Base-by-base conservation (phyloP, 2,113 vertebrate genomes). In the Silurus meridionalis region DNA sequence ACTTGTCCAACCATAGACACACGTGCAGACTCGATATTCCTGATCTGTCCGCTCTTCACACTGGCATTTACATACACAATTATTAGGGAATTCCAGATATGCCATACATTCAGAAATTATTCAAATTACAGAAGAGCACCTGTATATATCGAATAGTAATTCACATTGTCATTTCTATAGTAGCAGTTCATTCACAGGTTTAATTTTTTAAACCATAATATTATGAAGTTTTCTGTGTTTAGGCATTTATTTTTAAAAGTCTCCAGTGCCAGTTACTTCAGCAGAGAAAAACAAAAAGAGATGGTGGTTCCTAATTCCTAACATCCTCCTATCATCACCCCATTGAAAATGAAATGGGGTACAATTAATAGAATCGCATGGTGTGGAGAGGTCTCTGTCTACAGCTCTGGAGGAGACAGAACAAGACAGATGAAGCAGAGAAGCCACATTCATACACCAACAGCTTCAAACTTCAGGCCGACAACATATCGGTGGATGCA, bases 1-100 rank as follows among this genome's bases (percentile, higher is more conserved):
- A 99, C 96, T 94, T 99, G 98, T 83, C 98, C 98, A 55, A 96
- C 96, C 98, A 99, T 99, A 58, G 98, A 99, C 69, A 99, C 97
- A 48, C 97, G 95, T 6, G 98, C 98, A 63, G 98, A 99, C 92
- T 99, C 98, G 0, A 97, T 91, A 92, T 99, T 99, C 91, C 98
- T 93, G 91, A 99, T 99, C 89, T 99, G 98, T 60, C 98, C 98
- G 11, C 98, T 99, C 93, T 99, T 99, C 85, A 99, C 97, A 88
- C 98, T 99, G 89, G 15, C 19, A 83, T 17, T 19, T 74, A 82
- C 63, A 61, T 1, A 71, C 25, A 89, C 11, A 80, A 60, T 23
- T 8, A 83, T 19, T 74, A 28, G 37, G n/a, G 19, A 85, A 46
- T 53, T 61, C 0, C 50, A 11, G 69, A 21, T 7, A 11, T 25